phyloP scores from a whole-genome alignment of 2,113 vertebrate genomes.

The Sinocyclocheilus anophthalmus region DNA sequence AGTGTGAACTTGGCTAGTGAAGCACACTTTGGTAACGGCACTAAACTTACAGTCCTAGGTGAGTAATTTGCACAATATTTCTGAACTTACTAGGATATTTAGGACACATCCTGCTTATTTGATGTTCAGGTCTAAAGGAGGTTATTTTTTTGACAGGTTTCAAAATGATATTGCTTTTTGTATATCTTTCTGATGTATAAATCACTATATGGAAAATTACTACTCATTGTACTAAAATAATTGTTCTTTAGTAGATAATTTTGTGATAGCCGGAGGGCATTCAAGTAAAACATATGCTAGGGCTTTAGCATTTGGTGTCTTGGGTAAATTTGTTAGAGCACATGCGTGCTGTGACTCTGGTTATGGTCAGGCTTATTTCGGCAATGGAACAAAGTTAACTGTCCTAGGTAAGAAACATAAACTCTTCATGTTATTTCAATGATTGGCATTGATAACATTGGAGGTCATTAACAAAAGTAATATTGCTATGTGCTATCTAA shows the following conservation, averaged over 20 bases:
- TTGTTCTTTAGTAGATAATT: background rate
- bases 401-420: conserved; percentile 58
- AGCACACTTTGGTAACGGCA: conserved; percentile 78
- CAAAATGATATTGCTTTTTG: background rate
- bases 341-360: conserved; percentile 24
- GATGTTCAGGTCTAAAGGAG: background rate
- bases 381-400: conserved; percentile 61
- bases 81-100: background rate
- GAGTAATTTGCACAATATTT: conserved; percentile 8
- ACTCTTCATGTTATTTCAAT: background rate
- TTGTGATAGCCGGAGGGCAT: background rate
- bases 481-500: background rate
- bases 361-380: conserved; percentile 59
- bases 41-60: conserved; percentile 76
- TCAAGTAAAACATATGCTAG: background rate
- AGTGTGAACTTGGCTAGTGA: conserved; percentile 72
- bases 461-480: background rate
- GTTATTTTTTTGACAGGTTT: background rate
- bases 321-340: conserved; percentile 2
- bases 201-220: background rate
- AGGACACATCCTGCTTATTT: background rate
- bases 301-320: background rate
- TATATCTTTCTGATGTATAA: background rate
- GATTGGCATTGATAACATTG: background rate
- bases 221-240: background rate